Conservation (phyloP, 2,888 invertebrate species). For the Leucophora obtusa region DNA sequence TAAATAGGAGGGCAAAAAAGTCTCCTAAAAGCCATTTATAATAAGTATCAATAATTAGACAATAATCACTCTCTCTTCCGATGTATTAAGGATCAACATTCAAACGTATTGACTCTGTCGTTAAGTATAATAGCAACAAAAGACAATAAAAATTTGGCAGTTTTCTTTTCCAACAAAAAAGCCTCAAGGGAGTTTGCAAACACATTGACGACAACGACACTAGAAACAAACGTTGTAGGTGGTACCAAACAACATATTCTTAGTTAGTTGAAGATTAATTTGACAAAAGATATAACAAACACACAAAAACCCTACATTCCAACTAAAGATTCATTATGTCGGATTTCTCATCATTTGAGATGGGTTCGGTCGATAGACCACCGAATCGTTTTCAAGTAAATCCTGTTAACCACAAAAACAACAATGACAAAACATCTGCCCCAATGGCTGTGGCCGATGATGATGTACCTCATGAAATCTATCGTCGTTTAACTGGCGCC, state of each 20-base stretch:
- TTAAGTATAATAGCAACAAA: slow-evolving; percentile 14
- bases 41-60: background rate
- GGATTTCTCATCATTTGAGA: slow-evolving; percentile 75
- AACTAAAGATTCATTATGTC: slow-evolving; percentile 70
- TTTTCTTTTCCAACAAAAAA: background rate
- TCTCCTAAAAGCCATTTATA: background rate
- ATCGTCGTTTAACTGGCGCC: slow-evolving; percentile 75
- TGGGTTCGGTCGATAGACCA: slow-evolving; percentile 77
- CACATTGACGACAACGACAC: background rate
- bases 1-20: background rate
- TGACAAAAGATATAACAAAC: background rate
- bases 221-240: background rate
- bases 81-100: background rate
- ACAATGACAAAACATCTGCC: slow-evolving; percentile 66
- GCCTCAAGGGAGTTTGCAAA: background rate
- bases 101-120: slow-evolving; percentile 1
- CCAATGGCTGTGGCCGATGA: slow-evolving; percentile 45
- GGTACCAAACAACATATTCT: background rate
- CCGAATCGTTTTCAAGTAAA: slow-evolving; percentile 79
- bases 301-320: background rate
- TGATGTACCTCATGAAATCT: slow-evolving; percentile 74
- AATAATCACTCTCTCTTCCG: background rate
- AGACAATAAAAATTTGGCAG: background rate
- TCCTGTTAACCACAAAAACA: slow-evolving; percentile 76
- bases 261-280: background rate